A percentile compares a stretch with the other conserved stretches of the same genome.
Conservation (phyloP, 2,113 vertebrate genomes). For the Hippocampus abdominalis region DNA sequence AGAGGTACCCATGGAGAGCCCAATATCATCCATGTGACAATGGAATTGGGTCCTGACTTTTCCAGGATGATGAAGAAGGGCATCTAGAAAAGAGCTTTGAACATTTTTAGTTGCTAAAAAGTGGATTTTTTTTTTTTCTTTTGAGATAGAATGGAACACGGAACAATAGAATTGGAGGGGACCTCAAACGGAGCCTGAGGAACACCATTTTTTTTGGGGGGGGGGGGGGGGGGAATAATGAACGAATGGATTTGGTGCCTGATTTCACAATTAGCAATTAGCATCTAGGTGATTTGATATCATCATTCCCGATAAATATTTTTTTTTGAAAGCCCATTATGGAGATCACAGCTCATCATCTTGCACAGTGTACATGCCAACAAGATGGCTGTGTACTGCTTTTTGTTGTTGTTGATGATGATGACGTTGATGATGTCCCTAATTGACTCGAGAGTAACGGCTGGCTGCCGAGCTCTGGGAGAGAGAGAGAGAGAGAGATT, state of each 20-base stretch:
- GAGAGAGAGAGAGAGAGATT: neutral
- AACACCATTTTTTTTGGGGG: neutral
- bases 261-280: neutral
- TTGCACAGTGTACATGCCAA: slow-evolving; percentile 37
- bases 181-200: too few relatives aligned
- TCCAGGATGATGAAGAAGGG: neutral
- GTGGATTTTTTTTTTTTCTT: neutral
- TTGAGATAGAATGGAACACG: too few relatives aligned
- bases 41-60: neutral
- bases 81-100: neutral
- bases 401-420: slow-evolving; percentile 21
- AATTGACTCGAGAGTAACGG: neutral
- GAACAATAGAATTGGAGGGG: too few relatives aligned
- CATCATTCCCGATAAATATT: slow-evolving; percentile 8
- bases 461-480: neutral
- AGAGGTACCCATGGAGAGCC: neutral
- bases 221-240: too few relatives aligned
- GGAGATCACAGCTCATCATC: slow-evolving; percentile 28
- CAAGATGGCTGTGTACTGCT: slow-evolving; percentile 2
- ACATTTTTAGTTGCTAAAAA: too few relatives aligned
- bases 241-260: neutral
- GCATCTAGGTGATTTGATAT: slow-evolving; percentile 25
- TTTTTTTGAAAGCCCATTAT: slow-evolving; percentile 4
- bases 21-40: neutral
- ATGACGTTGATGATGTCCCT: slow-evolving; percentile 15